Evolutionary conservation across 2,888 invertebrate species (phyloP).

Genomic region (Hydriomena furcata): DNA sequence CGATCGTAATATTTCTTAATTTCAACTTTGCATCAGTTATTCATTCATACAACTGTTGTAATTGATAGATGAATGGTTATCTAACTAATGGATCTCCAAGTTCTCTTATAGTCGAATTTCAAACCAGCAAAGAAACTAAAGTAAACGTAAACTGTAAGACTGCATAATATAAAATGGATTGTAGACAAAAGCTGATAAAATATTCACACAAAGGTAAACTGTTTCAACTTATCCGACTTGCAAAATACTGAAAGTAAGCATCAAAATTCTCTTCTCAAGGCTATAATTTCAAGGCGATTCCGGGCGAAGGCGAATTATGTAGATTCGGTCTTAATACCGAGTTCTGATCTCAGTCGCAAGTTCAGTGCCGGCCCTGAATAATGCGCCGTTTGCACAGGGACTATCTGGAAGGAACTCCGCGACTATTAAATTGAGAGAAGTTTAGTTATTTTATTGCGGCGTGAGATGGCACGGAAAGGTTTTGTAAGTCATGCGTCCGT

Average conservation of each 20-base stretch:
- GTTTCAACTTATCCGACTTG: constrained; percentile 6
- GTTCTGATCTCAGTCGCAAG: constrained; percentile 29
- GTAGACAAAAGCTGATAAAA: no score
- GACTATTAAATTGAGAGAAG: constrained; percentile 27
- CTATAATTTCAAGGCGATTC: constrained; percentile 29
- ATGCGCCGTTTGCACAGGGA: constrained; percentile 28
- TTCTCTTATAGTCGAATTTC: no score
- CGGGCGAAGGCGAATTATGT: constrained; percentile 38
- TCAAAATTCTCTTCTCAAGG: constrained; percentile 17
- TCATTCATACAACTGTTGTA: no score
- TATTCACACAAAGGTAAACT: not conserved
- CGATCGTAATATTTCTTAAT: no score
- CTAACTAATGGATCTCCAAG: no score
- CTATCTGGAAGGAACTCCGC: constrained; percentile 29
- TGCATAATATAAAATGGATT: no score
- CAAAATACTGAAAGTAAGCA: constrained; percentile 20
- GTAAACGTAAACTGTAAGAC: no score
- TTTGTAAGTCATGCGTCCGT: no score
- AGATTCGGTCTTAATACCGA: constrained; percentile 41
- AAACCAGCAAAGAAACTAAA: no score
- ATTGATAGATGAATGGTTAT: no score
- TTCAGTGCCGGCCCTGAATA: constrained; percentile 26
- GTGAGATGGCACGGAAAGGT: not conserved
- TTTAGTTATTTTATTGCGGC: constrained; percentile 14
- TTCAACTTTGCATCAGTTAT: no score